A percentile compares a stretch with the other conserved stretches of the same genome.
These are phyloP conservation scores for Acrobasis consociella DNA, from an alignment of 2,888 invertebrate genomes.

Conservation along the genomic window DNA sequence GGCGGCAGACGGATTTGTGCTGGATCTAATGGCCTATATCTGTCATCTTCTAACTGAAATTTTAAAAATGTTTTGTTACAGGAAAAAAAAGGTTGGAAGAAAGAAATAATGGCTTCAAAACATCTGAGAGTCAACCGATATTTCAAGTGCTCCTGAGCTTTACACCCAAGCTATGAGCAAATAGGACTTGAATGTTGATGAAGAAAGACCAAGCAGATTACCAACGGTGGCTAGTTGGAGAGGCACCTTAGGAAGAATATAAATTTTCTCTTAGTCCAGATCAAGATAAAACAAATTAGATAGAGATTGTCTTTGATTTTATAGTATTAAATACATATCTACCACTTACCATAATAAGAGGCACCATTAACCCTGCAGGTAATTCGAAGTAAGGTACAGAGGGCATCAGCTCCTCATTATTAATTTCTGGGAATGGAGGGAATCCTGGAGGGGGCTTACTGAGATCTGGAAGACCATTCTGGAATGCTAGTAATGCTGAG, in stretches of 20 bases:
- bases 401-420: conserved; percentile 90
- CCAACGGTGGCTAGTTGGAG: no score
- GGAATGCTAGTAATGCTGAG: conserved; percentile 68
- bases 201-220: no score
- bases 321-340: no score
- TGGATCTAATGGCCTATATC: conserved; percentile 95
- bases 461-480: conserved; percentile 89
- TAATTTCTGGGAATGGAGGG: conserved; percentile 73
- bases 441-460: conserved; percentile 95
- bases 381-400: conserved; percentile 97
- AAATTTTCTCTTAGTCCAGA: no score
- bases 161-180: no score
- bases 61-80: background rate
- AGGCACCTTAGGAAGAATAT: no score
- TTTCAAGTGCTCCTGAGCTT: no score
- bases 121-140: no score
- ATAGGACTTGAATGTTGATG: no score
- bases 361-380: conserved; percentile 98
- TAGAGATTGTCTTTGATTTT: conserved; percentile 40
- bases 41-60: conserved; percentile 90
- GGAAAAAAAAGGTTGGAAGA: no score
- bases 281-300: conserved; percentile 1
- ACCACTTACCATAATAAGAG: conserved; percentile 95
- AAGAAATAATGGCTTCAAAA: no score
- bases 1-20: conserved; percentile 95